Conservation (phyloP, 2,113 vertebrate species). For the Todiramphus chloris region DNA sequence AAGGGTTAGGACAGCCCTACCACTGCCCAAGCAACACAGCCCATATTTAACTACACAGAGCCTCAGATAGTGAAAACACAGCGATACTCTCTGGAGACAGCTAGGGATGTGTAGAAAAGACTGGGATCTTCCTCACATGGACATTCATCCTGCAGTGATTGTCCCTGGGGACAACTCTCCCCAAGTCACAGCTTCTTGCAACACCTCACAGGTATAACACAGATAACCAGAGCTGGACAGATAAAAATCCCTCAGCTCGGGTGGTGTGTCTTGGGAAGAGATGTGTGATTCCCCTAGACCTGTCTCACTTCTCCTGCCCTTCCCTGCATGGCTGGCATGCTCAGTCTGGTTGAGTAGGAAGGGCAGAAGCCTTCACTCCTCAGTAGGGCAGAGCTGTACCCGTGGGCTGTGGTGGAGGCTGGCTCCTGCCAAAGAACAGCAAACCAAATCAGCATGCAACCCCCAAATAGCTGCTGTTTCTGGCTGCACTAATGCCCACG, state of each 20-base stretch:
- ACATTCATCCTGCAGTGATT: background rate
- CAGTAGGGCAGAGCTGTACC: background rate
- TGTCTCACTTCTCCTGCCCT: background rate
- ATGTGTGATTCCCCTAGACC: background rate
- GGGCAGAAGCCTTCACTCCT: fast-evolving
- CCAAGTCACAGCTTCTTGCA: background rate
- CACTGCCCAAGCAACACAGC: background rate
- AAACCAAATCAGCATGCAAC: background rate
- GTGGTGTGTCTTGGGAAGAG: background rate
- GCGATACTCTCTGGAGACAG: background rate
- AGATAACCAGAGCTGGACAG: background rate
- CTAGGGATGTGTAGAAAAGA: fast-evolving
- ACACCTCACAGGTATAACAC: background rate
- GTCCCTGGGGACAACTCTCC: background rate
- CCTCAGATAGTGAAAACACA: background rate
- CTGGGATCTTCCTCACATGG: background rate
- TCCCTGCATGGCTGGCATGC: background rate
- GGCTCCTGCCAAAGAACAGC: background rate
- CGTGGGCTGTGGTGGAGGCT: fast-evolving
- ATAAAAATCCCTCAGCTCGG: background rate
- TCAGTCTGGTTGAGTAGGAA: background rate
- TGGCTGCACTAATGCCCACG: background rate
- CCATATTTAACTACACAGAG: background rate
- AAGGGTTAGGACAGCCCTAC: background rate
- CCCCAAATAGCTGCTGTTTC: background rate